These are phyloP conservation scores for Coptodon rendalli DNA, from an alignment of 2,113 vertebrate species.

Conservation along the genomic window DNA sequence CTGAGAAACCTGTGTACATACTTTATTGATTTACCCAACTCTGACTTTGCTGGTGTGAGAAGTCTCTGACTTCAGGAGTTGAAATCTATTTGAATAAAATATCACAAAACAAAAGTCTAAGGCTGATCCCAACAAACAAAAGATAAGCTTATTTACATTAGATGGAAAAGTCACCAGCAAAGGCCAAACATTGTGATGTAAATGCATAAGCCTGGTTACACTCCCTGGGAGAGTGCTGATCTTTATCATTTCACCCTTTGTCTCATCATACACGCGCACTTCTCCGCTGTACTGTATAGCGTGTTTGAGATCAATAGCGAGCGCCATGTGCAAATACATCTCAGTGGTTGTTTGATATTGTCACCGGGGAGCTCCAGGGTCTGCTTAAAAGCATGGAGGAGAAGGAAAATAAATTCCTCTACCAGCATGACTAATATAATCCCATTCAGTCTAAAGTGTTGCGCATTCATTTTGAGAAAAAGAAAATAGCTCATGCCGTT, in stretches of 20 bases:
- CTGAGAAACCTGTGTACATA: neutral
- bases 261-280: constrained; percentile 6
- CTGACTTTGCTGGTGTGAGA: neutral
- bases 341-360: constrained; percentile 44
- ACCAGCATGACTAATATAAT: constrained; percentile 4
- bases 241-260: constrained; percentile 14
- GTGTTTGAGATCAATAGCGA: constrained; percentile 32
- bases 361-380: constrained; percentile 32
- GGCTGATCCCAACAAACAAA: neutral
- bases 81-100: neutral
- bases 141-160: constrained; percentile 2
- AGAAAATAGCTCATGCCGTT: neutral
- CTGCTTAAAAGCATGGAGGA: constrained; percentile 16
- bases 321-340: constrained; percentile 37
- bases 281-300: constrained; percentile 7
- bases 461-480: neutral
- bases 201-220: constrained; percentile 35
- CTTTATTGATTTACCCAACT: neutral
- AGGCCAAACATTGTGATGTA: constrained; percentile 41
- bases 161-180: neutral
- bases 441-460: neutral
- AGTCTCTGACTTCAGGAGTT: neutral
- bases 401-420: constrained; percentile 1
- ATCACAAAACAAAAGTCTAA: neutral
- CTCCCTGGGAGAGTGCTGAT: constrained; percentile 10